phyloP scores from a whole-genome alignment of 64 coral and sea anemone species.

The Astreopora myriophthalma region DNA sequence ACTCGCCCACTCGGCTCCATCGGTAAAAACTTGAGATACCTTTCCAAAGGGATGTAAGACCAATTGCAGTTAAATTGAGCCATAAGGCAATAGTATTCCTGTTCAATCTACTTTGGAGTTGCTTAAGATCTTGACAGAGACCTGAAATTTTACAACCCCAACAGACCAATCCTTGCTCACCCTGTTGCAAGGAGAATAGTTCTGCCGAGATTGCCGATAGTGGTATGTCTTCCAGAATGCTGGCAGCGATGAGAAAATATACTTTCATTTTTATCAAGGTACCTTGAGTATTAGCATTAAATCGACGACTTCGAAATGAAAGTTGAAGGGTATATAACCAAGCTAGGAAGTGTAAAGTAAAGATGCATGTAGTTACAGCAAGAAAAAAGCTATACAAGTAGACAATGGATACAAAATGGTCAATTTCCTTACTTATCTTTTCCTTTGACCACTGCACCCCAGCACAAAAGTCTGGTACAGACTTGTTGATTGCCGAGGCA shows the following conservation, averaged over 20 bases:
- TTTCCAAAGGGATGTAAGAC: constrained; percentile 88
- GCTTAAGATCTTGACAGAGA: constrained; percentile 43
- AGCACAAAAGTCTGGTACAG: constrained; percentile 58
- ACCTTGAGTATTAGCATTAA: constrained; percentile 56
- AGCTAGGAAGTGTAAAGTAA: constrained; percentile 60
- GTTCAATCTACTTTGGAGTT: constrained; percentile 51
- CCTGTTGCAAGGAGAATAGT: constrained; percentile 78
- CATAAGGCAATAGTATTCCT: constrained; percentile 53
- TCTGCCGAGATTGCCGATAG: constrained; percentile 82
- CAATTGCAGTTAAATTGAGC: constrained; percentile 79
- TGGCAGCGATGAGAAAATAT: constrained; percentile 77
- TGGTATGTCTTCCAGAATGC: constrained; percentile 82
- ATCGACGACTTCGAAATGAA: constrained; percentile 63
- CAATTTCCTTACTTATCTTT: constrained; percentile 23
- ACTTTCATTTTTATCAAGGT: constrained; percentile 76
- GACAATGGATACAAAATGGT: constrained; percentile 48
- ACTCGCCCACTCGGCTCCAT: constrained; percentile 81
- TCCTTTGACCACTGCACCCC: constrained; percentile 50
- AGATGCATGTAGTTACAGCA: constrained; percentile 61
- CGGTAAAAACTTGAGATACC: constrained; percentile 91
- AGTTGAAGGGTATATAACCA: constrained; percentile 81
- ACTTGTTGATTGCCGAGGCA: constrained; percentile 55
- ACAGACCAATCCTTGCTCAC: constrained; percentile 68
- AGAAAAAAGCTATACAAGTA: constrained; percentile 73
- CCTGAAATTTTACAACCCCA: constrained; percentile 82